Evolutionary conservation across 2,797 vertebrate species (phyloP).

Genomic region (Neosilurus hyrtlii): DNA sequence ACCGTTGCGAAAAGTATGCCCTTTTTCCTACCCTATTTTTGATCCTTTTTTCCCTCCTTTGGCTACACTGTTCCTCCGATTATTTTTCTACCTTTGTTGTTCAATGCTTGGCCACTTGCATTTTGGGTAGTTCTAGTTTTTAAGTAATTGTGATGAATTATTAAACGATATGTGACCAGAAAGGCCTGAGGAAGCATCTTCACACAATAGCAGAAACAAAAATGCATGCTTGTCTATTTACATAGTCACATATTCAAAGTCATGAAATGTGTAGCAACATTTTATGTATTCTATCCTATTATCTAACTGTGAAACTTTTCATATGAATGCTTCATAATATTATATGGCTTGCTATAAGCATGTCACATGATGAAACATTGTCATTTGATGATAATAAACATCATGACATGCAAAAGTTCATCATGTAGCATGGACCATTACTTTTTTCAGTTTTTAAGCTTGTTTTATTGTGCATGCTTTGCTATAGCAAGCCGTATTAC

Average conservation of each 20-base stretch:
- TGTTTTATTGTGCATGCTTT: conserved; percentile 47
- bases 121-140: conserved; percentile 58
- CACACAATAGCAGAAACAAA: conserved; percentile 22
- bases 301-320: conserved; percentile 4
- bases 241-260: conserved; percentile 13
- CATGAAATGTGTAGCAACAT: conserved; percentile 32
- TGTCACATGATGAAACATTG: conserved; percentile 44
- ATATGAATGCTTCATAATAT: conserved; percentile 41
- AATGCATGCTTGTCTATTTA: conserved; percentile 41
- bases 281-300: conserved; percentile 24
- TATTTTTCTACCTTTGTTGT: conserved; percentile 18
- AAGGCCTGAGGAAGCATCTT: neutral
- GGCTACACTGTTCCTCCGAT: conserved; percentile 32
- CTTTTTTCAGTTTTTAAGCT: conserved; percentile 29
- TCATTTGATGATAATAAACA: conserved; percentile 31
- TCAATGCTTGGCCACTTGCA: conserved; percentile 62
- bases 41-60: conserved; percentile 47
- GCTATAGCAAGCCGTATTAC: conserved; percentile 38
- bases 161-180: conserved; percentile 25
- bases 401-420: conserved; percentile 35
- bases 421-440: conserved; percentile 49
- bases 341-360: conserved; percentile 48
- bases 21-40: conserved; percentile 71
- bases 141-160: conserved; percentile 9
- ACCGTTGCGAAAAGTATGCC: conserved; percentile 81